Evolutionary conservation across 2,113 vertebrate genomes (phyloP).

Genomic region (Pao palembangensis): DNA sequence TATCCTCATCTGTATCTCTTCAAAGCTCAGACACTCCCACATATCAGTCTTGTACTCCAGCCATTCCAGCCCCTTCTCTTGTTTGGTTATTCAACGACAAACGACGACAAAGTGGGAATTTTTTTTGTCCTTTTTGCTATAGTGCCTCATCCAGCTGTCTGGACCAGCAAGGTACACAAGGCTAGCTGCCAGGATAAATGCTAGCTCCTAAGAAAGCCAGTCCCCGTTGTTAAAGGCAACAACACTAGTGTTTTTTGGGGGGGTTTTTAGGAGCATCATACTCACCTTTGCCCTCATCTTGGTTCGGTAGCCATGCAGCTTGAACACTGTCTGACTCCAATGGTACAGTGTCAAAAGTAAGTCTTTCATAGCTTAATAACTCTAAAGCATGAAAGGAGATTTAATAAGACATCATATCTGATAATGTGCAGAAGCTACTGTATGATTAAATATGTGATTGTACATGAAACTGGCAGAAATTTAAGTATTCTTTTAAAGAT

Average conservation of each 20-base stretch:
- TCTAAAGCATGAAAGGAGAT: neutral
- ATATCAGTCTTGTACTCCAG: conserved; percentile 14
- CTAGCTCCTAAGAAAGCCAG: conserved; percentile 42
- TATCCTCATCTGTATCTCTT: conserved; percentile 19
- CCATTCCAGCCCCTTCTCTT: conserved; percentile 17
- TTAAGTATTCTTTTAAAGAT: neutral
- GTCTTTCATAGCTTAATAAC: neutral
- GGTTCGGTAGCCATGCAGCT: conserved; percentile 42
- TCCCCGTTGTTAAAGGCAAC: conserved; percentile 17
- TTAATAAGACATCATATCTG: conserved; percentile 23
- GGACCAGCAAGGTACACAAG: conserved; percentile 44
- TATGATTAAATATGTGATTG: conserved; percentile 47
- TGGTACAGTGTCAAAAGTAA: conserved; percentile 12
- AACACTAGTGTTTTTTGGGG: neutral
- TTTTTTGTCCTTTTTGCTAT: conserved; percentile 33
- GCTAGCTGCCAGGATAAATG: conserved; percentile 40
- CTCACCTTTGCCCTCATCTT: neutral
- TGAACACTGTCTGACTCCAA: conserved; percentile 22
- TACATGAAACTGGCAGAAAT: conserved; percentile 24
- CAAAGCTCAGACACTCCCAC: neutral
- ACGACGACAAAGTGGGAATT: conserved; percentile 8
- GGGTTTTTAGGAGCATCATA: conserved; percentile 3
- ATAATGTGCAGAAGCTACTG: conserved; percentile 62
- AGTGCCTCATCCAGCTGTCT: conserved; percentile 62
- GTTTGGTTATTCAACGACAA: conserved; percentile 18